Conservation (phyloP, 64 coral and sea anemone genomes). For the Actinia tenebrosa region DNA sequence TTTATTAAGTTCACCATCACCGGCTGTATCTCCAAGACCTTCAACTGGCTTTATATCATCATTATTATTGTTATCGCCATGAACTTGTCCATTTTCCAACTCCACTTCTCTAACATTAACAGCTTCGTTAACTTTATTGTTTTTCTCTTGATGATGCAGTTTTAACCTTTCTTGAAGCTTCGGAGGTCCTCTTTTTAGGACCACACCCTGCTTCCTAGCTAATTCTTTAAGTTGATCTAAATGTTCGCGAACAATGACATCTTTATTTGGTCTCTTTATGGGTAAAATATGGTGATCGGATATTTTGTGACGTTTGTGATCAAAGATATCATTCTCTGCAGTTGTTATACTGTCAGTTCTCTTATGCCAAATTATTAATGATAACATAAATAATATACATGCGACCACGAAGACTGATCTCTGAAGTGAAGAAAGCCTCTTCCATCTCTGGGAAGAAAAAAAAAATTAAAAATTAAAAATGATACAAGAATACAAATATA, state of each 20-base stretch:
- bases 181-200: slow-evolving; percentile 73
- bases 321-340: slow-evolving; percentile 10
- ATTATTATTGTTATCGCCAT: slow-evolving; percentile 56
- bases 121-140: not conserved
- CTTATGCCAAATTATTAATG: slow-evolving; percentile 57
- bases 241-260: slow-evolving; percentile 59
- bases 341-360: slow-evolving; percentile 26
- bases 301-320: slow-evolving; percentile 37
- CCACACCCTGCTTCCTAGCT: slow-evolving; percentile 39
- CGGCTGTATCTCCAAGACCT: slow-evolving; percentile 58
- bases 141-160: not conserved
- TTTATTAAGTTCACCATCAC: slow-evolving; percentile 66
- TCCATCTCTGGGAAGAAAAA: slow-evolving; percentile 71
- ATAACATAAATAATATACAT: slow-evolving; percentile 33
- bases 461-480: not conserved
- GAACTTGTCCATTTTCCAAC: slow-evolving; percentile 26
- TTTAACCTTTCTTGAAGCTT: slow-evolving; percentile 54
- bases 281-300: slow-evolving; percentile 37
- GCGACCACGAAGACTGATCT: slow-evolving; percentile 48
- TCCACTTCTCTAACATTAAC: slow-evolving; percentile 27
- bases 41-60: slow-evolving; percentile 33
- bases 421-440: slow-evolving; percentile 79
- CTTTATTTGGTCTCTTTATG: slow-evolving; percentile 42
- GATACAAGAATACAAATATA: not conserved
- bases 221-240: slow-evolving; percentile 65